phyloP scores from a whole-genome alignment of 2,797 vertebrate species.

The Momotus momota region DNA sequence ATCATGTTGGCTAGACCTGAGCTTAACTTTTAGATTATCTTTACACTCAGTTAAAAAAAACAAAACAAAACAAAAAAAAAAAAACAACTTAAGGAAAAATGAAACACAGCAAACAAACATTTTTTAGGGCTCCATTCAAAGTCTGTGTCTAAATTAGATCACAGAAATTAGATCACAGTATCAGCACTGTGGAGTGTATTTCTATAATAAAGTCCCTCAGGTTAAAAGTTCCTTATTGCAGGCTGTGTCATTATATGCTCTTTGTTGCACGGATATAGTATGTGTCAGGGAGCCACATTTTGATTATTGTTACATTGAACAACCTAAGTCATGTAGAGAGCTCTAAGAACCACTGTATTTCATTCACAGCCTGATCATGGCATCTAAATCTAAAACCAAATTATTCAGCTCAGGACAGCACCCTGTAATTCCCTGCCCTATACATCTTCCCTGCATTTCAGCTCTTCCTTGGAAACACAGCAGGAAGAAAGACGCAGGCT shows the following conservation, averaged over 20 bases:
- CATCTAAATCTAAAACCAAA: neutral
- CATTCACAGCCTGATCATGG: neutral
- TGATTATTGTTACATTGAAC: neutral
- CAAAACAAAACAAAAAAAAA: too few relatives aligned
- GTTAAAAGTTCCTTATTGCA: neutral
- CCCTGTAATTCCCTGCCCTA: neutral
- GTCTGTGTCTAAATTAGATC: neutral
- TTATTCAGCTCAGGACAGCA: neutral
- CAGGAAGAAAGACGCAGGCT: neutral
- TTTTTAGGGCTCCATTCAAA: neutral
- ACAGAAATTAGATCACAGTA: neutral
- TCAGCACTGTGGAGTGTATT: neutral
- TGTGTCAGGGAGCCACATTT: neutral
- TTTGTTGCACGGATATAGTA: neutral
- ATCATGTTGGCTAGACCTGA: neutral
- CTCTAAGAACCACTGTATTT: neutral
- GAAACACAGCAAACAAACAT: too few relatives aligned
- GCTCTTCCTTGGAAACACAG: neutral
- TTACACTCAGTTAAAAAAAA: neutral
- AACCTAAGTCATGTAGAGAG: neutral
- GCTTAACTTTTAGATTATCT: neutral
- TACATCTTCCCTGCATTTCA: neutral
- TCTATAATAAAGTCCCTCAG: neutral
- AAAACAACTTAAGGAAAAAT: too few relatives aligned
- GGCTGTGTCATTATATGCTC: neutral